A percentile compares a stretch with the other conserved stretches of the same genome.
phyloP scores from a whole-genome alignment of 2,797 vertebrate species.

The Betta splendens region DNA sequence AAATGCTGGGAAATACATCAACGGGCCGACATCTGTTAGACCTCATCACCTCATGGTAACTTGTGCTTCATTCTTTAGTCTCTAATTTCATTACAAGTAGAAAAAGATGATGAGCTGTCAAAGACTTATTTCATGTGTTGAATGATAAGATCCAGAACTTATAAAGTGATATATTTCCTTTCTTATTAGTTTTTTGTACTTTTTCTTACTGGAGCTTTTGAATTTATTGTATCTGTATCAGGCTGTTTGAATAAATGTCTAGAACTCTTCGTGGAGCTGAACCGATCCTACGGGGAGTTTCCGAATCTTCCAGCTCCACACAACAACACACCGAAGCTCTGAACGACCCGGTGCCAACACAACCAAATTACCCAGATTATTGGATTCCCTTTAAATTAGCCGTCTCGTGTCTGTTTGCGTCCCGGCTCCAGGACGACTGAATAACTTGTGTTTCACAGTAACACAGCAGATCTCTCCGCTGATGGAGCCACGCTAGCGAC shows the following conservation, averaged over 20 bases:
- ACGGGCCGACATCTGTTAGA: background rate
- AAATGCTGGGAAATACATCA: background rate
- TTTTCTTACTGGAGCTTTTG: background rate
- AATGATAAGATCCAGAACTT: background rate
- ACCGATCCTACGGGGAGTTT: background rate
- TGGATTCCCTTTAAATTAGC: slow-evolving; percentile 15
- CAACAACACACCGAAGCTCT: slow-evolving; percentile 9
- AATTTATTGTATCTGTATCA: background rate
- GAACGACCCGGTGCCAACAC: background rate
- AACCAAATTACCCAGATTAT: slow-evolving; percentile 1
- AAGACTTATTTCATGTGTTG: background rate
- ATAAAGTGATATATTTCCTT: background rate
- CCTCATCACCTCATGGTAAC: background rate
- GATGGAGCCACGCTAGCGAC: slow-evolving; percentile 11
- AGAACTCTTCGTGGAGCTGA: background rate
- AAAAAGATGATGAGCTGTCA: background rate
- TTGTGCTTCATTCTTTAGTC: background rate
- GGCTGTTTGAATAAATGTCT: background rate
- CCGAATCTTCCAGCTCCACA: background rate
- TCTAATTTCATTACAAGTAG: background rate
- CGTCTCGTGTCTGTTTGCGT: slow-evolving; percentile 8
- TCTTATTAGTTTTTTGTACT: too few species aligned
- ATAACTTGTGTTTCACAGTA: slow-evolving; percentile 9
- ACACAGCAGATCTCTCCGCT: slow-evolving; percentile 20
- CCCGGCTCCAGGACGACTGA: slow-evolving; percentile 14